A percentile compares a stretch with the other conserved stretches of the same genome.
These are phyloP conservation scores for Fregata magnificens DNA, from an alignment of 2,113 vertebrate species.

Conservation along the genomic window DNA sequence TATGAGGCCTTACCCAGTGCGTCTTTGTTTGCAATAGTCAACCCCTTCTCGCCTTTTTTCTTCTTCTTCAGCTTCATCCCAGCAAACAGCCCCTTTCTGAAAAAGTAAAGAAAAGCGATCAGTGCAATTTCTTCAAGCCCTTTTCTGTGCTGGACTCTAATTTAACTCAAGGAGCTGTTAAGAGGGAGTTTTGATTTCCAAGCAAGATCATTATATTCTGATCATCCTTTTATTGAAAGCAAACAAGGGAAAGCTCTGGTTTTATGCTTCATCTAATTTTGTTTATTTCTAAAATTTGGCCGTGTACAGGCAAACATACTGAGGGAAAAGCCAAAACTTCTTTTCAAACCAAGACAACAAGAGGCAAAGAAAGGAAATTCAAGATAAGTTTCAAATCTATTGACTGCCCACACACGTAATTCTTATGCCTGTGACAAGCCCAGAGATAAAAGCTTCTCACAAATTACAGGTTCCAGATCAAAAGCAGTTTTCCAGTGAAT, in stretches of 20 bases:
- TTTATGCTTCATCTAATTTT: background rate
- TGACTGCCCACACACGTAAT: background rate
- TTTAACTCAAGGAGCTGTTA: background rate
- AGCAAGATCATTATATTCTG: background rate
- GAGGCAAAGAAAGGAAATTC: background rate
- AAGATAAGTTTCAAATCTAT: background rate
- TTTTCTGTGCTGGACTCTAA: background rate
- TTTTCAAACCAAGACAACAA: background rate
- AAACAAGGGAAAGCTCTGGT: background rate
- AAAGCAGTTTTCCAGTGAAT: background rate
- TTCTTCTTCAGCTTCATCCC: constrained; percentile 87
- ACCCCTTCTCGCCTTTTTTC: constrained; percentile 76
- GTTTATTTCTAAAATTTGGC: background rate
- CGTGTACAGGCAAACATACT: background rate
- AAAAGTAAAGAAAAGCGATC: constrained; percentile 43
- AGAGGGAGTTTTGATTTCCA: background rate
- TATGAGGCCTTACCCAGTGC: constrained; percentile 80
- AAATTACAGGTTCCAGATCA: background rate
- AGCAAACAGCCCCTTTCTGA: constrained; percentile 76
- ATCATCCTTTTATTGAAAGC: background rate
- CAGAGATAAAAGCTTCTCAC: background rate
- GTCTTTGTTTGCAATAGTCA: constrained; percentile 84
- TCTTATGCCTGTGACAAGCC: background rate
- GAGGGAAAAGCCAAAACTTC: background rate
- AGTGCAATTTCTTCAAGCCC: background rate